phyloP scores from a whole-genome alignment of 2,797 vertebrate genomes.

The Hapalemur alaotrensis region DNA sequence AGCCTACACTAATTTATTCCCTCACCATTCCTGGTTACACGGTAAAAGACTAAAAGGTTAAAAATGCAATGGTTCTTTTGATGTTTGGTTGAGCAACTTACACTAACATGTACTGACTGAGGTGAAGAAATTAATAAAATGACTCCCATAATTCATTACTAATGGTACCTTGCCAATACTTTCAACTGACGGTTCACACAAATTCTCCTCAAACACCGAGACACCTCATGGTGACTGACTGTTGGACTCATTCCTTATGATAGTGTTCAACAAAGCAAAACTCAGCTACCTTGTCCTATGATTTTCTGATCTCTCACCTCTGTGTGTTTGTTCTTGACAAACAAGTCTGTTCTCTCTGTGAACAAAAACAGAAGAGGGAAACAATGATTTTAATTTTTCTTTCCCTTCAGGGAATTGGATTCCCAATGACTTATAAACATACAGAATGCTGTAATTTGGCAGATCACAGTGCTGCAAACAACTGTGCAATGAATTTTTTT shows the following conservation, averaged over 20 bases:
- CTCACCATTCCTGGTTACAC: conserved; percentile 80
- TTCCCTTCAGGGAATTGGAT: conserved; percentile 63
- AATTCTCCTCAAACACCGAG: conserved; percentile 73
- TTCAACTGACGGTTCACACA: conserved; percentile 78
- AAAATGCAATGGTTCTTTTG: conserved; percentile 84
- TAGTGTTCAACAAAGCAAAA: conserved; percentile 54
- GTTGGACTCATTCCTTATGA: conserved; percentile 60
- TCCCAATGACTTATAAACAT: conserved; percentile 20
- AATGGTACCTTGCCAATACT: conserved; percentile 82
- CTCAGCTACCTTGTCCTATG: conserved; percentile 38
- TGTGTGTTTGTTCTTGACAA: conserved; percentile 60
- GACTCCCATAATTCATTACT: conserved; percentile 86
- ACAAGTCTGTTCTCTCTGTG: conserved; percentile 5
- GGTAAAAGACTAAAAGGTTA: conserved; percentile 83
- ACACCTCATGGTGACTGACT: conserved; percentile 62
- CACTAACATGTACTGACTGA: conserved; percentile 82
- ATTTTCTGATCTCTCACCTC: conserved; percentile 73
- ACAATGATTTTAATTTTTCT: conserved; percentile 78
- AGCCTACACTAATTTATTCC: conserved; percentile 84
- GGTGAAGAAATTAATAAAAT: conserved; percentile 88
- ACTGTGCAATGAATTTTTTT: background rate
- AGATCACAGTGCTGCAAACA: background rate
- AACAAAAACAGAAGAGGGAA: conserved; percentile 59
- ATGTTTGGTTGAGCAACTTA: conserved; percentile 86
- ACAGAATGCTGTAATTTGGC: conserved; percentile 50